Conservation (phyloP, 2,113 vertebrate species). For the Prolemur simus region DNA sequence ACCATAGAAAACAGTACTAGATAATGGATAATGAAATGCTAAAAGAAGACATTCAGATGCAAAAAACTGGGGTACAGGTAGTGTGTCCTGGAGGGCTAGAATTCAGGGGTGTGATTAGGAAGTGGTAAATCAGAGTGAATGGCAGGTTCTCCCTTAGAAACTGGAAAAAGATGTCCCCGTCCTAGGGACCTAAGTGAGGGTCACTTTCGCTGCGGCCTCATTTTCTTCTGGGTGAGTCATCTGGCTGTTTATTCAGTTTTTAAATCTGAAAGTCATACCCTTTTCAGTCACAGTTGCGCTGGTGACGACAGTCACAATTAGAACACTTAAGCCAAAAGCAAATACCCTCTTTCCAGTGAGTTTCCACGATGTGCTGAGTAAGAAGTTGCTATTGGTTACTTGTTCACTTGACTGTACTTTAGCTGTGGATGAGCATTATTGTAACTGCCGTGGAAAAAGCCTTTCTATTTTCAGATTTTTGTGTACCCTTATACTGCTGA, state of each 20-base stretch:
- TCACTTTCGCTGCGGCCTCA: background rate
- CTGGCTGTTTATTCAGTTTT: background rate
- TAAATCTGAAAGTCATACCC: slow-evolving; percentile 8
- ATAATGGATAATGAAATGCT: background rate
- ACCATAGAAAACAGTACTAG: background rate
- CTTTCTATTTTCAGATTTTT: background rate
- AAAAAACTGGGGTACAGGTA: background rate
- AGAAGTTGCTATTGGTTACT: slow-evolving; percentile 26
- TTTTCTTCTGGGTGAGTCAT: background rate
- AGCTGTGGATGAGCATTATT: background rate
- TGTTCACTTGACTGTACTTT: background rate
- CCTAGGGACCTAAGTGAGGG: background rate
- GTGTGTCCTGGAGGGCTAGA: background rate
- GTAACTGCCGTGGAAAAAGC: background rate
- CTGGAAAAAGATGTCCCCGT: background rate
- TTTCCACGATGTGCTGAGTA: background rate
- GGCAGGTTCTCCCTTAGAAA: background rate
- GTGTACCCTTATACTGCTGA: background rate
- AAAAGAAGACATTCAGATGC: background rate
- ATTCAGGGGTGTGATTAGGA: background rate
- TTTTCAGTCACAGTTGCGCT: background rate
- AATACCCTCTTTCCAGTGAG: background rate
- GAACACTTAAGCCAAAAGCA: background rate
- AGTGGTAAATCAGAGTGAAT: background rate
- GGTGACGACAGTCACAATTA: background rate